Percentiles rank a stretch among this genome's conserved stretches.
phyloP scores from a whole-genome alignment of 1,140 invertebrate genomes.

The Drosophila equinoxialis region DNA sequence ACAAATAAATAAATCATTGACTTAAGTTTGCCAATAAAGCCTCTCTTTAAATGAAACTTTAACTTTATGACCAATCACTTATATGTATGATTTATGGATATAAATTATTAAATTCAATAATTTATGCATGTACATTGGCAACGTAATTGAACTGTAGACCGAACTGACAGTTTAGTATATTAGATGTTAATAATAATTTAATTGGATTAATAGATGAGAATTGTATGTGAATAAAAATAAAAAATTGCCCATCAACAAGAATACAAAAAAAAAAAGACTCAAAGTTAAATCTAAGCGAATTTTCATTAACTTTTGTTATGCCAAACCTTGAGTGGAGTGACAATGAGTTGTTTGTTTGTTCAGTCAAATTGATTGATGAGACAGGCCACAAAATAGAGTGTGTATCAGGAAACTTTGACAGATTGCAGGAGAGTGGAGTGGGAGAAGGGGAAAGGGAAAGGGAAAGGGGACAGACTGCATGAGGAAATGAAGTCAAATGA shows the following conservation, averaged over 20 bases:
- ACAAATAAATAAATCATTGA: too few relatives aligned
- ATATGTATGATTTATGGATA: constrained; percentile 1
- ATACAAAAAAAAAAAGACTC: constrained; percentile 16
- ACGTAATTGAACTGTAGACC: not conserved
- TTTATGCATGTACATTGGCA: not conserved
- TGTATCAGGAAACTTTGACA: constrained; percentile 70
- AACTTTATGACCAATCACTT: not conserved
- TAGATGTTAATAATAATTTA: constrained; percentile 18
- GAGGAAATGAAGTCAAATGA: constrained; percentile 9
- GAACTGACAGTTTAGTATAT: not conserved
- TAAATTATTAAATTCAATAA: constrained; percentile 6
- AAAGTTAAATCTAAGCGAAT: constrained; percentile 4
- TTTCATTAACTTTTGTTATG: constrained; percentile 12
- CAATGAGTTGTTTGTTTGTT: constrained; percentile 41
- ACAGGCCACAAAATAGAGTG: constrained; percentile 36
- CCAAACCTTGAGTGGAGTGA: constrained; percentile 49
- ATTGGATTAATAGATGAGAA: constrained; percentile 14
- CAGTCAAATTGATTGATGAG: constrained; percentile 75
- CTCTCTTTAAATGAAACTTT: not conserved
- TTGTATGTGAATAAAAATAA: constrained; percentile 25
- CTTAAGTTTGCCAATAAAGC: not conserved
- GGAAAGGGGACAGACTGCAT: constrained; percentile 18
- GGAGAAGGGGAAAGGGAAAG: too few relatives aligned
- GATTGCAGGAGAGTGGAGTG: constrained; percentile 44
- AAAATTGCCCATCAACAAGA: not conserved